These are phyloP conservation scores for Mobula hypostoma DNA, from an alignment of 2,113 vertebrate species.

Conservation along the genomic window DNA sequence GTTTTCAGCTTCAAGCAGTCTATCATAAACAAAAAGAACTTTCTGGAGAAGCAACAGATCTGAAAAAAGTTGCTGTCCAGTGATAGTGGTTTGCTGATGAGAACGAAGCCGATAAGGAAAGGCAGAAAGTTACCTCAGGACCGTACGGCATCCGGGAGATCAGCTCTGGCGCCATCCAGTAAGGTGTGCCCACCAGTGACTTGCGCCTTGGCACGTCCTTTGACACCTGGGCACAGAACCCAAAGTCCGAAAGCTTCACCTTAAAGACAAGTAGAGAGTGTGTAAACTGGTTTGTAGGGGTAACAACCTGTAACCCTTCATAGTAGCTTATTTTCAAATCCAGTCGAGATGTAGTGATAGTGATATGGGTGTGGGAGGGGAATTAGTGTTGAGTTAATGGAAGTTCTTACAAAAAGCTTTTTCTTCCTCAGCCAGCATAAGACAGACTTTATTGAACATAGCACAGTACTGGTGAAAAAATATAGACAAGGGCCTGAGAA, in stretches of 20 bases:
- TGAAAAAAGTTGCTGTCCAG: too few species aligned
- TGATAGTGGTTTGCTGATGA: too few species aligned
- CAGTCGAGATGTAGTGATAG: not conserved
- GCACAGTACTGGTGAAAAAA: too few species aligned
- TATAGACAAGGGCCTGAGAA: too few species aligned
- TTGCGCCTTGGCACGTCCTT: conserved; percentile 97
- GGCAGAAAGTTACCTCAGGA: conserved; percentile 69
- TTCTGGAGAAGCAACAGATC: too few species aligned
- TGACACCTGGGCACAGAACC: conserved; percentile 97
- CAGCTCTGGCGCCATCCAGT: conserved; percentile 98
- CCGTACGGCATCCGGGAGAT: conserved; percentile 90
- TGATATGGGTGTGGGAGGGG: not conserved
- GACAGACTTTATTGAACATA: too few species aligned
- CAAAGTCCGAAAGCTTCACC: conserved; percentile 98
- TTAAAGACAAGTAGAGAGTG: conserved; percentile 43
- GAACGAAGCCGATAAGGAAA: not conserved
- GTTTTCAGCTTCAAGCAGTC: too few species aligned
- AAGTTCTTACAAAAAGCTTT: too few species aligned
- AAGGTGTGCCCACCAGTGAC: conserved; percentile 91
- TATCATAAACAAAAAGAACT: too few species aligned
- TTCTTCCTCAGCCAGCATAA: too few species aligned
- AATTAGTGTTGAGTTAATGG: too few species aligned
- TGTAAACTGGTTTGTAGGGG: too few species aligned
- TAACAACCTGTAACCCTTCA: not conserved
- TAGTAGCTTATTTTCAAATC: not conserved